Percentiles rank a stretch among this genome's conserved stretches.
Conservation (phyloP, 2,888 invertebrate species). For the Anorthoa munda region DNA sequence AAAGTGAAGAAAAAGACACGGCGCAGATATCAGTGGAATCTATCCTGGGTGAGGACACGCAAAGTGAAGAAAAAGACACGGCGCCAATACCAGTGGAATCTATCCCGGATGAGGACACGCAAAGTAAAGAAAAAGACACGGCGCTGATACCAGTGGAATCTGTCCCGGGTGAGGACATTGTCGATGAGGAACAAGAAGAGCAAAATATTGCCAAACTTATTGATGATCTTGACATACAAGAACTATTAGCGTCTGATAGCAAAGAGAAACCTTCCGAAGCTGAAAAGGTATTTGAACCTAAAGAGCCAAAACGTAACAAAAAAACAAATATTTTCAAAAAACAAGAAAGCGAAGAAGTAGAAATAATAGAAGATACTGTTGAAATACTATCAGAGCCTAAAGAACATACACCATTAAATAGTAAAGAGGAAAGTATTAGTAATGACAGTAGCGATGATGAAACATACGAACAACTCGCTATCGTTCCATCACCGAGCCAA, state of each 20-base stretch:
- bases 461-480: not conserved
- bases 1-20: not conserved
- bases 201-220: slow-evolving; percentile 68
- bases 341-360: not conserved
- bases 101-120: not conserved
- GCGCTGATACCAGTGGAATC: not conserved
- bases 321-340: not conserved
- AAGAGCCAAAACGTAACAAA: too few relatives aligned
- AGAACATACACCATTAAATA: not conserved
- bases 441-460: not conserved
- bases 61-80: not conserved
- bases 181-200: slow-evolving; percentile 12
- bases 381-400: not conserved
- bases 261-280: not conserved
- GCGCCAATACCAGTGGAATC: not conserved
- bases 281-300: not conserved
- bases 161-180: not conserved
- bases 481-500: not conserved
- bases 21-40: not conserved
- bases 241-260: slow-evolving; percentile 53
- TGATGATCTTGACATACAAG: slow-evolving; percentile 70
- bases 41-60: not conserved
- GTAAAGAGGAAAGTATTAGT: slow-evolving; percentile 3
- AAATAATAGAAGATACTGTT: not conserved
- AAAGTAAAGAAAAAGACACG: not conserved